A percentile compares a stretch with the other conserved stretches of the same genome.
These are phyloP conservation scores for Athripsodes cinereus DNA, from an alignment of 2,888 invertebrate genomes.

Conservation along the genomic window DNA sequence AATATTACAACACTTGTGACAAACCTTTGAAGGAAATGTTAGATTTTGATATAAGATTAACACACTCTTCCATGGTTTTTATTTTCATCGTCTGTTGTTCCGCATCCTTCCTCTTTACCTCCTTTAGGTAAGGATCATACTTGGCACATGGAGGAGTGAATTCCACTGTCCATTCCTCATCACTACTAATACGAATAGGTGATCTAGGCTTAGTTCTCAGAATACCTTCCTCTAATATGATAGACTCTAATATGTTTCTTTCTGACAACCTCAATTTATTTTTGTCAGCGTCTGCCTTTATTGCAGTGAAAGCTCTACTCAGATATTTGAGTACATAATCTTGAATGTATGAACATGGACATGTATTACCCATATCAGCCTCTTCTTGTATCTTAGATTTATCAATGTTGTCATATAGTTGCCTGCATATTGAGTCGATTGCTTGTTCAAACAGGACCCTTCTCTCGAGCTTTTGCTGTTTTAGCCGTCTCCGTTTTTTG, in stretches of 20 bases:
- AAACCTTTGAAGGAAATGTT: neutral
- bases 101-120: neutral
- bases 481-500: neutral
- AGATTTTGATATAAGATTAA: neutral
- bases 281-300: neutral
- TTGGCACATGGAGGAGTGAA: constrained; percentile 39
- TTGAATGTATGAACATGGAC: constrained; percentile 12
- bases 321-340: constrained; percentile 8
- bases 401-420: constrained; percentile 13
- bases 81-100: constrained; percentile 3
- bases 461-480: neutral
- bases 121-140: constrained; percentile 6
- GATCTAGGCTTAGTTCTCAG: neutral
- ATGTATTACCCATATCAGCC: constrained; percentile 4
- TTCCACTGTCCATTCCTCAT: constrained; percentile 45
- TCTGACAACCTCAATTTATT: neutral
- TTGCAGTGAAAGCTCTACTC: neutral
- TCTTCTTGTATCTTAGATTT: neutral
- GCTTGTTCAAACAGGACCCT: constrained; percentile 1
- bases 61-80: neutral
- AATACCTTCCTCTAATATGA: neutral
- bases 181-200: constrained; percentile 30
- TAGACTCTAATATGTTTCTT: neutral
- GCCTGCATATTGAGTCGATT: constrained; percentile 9
- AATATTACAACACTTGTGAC: too few species aligned